These are phyloP conservation scores for Turdus rufiventris DNA, from an alignment of 2,113 vertebrate genomes.

Conservation along the genomic window DNA sequence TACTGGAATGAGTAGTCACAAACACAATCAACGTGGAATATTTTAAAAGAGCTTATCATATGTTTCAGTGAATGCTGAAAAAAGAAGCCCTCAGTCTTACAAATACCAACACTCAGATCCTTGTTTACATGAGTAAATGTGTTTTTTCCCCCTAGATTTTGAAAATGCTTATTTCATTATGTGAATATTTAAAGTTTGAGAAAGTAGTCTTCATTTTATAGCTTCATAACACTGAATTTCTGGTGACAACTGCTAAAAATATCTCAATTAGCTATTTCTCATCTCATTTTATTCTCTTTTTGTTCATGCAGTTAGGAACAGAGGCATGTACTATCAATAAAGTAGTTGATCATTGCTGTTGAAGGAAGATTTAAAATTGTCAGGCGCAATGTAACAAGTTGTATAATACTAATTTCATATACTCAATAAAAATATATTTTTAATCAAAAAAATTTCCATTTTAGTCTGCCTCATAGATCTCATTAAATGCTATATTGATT, in stretches of 20 bases:
- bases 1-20: not conserved
- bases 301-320: not conserved
- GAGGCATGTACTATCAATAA: not conserved
- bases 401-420: not conserved
- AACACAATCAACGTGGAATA: not conserved
- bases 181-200: not conserved
- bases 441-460: not conserved
- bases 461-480: not conserved
- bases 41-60: not conserved
- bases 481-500: not conserved
- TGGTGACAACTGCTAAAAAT: not conserved
- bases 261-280: accelerated
- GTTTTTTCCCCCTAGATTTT: not conserved
- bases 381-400: not conserved
- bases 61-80: not conserved
- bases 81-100: not conserved
- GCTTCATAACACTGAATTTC: not conserved
- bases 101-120: not conserved
- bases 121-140: accelerated
- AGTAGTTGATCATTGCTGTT: not conserved
- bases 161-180: not conserved
- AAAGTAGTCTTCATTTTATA: not conserved
- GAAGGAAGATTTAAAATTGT: not conserved
- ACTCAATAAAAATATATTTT: accelerated
- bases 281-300: not conserved